Conservation (phyloP, 1,140 invertebrate genomes). For the Triops longicaudatus region DNA sequence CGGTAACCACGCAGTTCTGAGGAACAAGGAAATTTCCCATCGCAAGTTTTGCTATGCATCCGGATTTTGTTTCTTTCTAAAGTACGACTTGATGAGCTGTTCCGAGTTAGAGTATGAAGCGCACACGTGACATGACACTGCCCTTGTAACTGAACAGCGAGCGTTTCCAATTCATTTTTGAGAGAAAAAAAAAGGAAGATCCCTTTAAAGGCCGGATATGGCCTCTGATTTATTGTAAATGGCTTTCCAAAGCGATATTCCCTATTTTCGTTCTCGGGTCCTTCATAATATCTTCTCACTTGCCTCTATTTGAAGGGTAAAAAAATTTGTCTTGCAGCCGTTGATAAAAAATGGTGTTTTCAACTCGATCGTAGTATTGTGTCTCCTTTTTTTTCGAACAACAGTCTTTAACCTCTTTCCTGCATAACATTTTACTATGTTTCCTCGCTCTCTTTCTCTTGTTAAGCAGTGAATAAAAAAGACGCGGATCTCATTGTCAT, state of each 20-base stretch:
- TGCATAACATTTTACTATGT: not conserved
- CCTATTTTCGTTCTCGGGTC: not conserved
- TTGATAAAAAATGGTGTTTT: not conserved
- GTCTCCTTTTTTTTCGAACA: not conserved
- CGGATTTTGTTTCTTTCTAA: not conserved
- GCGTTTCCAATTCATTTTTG: not conserved
- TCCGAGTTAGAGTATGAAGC: not conserved
- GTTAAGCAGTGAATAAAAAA: not conserved
- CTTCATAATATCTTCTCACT: not conserved
- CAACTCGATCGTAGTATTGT: conserved; percentile 7
- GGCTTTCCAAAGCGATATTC: conserved; percentile 7
- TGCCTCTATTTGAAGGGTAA: not conserved
- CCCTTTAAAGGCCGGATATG: not conserved
- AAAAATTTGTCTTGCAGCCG: too few species aligned
- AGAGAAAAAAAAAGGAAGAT: not conserved
- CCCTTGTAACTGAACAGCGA: not conserved
- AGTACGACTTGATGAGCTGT: not conserved
- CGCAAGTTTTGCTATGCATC: too few species aligned
- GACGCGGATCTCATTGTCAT: not conserved
- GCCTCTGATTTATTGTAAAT: conserved; percentile 6
- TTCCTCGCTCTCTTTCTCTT: not conserved
- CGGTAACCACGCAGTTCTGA: too few species aligned
- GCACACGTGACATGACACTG: not conserved
- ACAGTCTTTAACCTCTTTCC: not conserved
- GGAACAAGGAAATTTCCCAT: too few species aligned